Percentiles rank a stretch among this genome's conserved stretches.
Conservation (phyloP, 1,140 invertebrate genomes). For the Drosophila pseudoobscura region DNA sequence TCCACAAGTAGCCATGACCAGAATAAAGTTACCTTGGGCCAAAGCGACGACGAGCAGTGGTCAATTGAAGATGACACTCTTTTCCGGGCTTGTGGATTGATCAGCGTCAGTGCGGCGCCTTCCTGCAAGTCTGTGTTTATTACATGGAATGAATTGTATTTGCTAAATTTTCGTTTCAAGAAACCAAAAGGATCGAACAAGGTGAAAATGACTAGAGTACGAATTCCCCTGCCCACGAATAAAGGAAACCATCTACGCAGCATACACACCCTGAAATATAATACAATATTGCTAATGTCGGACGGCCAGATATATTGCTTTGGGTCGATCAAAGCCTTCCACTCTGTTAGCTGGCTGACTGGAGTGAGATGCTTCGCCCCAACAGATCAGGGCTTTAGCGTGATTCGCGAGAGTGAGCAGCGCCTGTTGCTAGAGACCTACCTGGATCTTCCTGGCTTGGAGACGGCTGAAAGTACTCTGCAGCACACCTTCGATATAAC, state of each 20-base stretch:
- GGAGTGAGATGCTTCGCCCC: slow-evolving; percentile 62
- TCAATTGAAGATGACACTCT: slow-evolving; percentile 70
- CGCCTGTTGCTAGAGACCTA: slow-evolving; percentile 61
- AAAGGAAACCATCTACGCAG: slow-evolving; percentile 29
- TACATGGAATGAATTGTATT: slow-evolving; percentile 73
- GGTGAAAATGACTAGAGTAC: slow-evolving; percentile 64
- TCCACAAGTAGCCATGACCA: too few species aligned
- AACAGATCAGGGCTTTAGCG: slow-evolving; percentile 50
- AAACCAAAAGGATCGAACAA: slow-evolving; percentile 34
- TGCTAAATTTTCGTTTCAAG: slow-evolving; percentile 74
- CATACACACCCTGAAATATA: slow-evolving; percentile 67
- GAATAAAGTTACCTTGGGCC: too few species aligned
- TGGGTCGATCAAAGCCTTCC: slow-evolving; percentile 65
- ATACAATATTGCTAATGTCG: slow-evolving; percentile 67
- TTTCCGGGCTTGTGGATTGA: slow-evolving; percentile 65
- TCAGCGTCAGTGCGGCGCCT: slow-evolving; percentile 43
- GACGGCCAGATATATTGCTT: slow-evolving; percentile 71
- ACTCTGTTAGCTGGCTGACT: slow-evolving; percentile 56
- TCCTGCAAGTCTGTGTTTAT: slow-evolving; percentile 69
- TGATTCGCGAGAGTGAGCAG: slow-evolving; percentile 44
- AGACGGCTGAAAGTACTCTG: slow-evolving; percentile 43
- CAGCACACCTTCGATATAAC: slow-evolving; percentile 65
- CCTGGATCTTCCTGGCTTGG: slow-evolving; percentile 60
- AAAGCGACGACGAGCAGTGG: slow-evolving; percentile 44
- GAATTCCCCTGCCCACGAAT: slow-evolving; percentile 50